Conservation (phyloP, 2,888 invertebrate genomes). For the Melanophora roralis region DNA sequence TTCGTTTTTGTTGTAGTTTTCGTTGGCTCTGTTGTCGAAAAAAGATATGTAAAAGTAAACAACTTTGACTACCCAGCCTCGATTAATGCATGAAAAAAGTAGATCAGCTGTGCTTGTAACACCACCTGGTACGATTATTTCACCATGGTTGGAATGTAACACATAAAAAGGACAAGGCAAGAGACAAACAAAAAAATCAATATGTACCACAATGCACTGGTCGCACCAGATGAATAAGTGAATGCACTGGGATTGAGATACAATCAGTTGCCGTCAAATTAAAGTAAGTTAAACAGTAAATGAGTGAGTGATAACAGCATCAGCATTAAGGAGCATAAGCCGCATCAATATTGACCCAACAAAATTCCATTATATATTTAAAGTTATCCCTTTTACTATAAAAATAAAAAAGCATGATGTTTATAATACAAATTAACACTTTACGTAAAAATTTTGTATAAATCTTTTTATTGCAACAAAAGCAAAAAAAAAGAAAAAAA, state of each 20-base stretch:
- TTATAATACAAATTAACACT: too few relatives aligned
- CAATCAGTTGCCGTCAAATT: neutral
- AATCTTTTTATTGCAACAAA: too few relatives aligned
- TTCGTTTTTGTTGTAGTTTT: too few relatives aligned
- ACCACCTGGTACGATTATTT: too few relatives aligned
- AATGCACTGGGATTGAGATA: slow-evolving; percentile 45
- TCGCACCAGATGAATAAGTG: slow-evolving; percentile 40
- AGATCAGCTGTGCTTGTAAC: too few relatives aligned
- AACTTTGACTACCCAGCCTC: too few relatives aligned
- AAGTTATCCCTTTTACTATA: slow-evolving; percentile 11
- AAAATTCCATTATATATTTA: slow-evolving; percentile 48
- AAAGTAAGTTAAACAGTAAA: neutral
- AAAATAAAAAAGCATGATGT: too few relatives aligned
- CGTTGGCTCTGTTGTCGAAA: too few relatives aligned
- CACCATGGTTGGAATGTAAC: neutral
- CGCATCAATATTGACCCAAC: slow-evolving; percentile 35
- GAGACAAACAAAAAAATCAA: slow-evolving; percentile 23
- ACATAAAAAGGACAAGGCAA: neutral
- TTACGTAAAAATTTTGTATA: too few relatives aligned
- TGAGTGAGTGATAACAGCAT: neutral
- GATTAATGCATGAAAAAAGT: too few relatives aligned
- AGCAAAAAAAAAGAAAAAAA: too few relatives aligned
- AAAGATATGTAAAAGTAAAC: too few relatives aligned
- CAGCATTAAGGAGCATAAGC: neutral
- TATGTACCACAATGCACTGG: slow-evolving; percentile 54